Evolutionary conservation across 2,797 vertebrate species (phyloP), one percentile per base, ranked within the genome.

Genomic region (Diglossa cyanea): DNA sequence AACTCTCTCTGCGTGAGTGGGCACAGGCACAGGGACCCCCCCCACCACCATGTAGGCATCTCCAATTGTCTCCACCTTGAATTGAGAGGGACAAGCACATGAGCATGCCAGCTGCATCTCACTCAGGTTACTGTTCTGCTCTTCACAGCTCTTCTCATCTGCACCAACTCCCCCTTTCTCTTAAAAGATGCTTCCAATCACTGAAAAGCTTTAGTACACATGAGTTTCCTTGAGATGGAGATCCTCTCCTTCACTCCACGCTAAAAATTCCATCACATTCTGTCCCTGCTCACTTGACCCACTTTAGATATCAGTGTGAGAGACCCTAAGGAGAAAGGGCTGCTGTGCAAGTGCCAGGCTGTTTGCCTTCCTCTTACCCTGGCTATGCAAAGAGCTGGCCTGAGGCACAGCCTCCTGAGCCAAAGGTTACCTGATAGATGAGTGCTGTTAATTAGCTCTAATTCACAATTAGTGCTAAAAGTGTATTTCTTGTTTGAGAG

Each of bases 31-130:
- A 13, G 98, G 98, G 11, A 98, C 98, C 7, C 98, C 98, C 35
- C 98, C 98, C 20, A 98, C 98, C 47, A 98, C 98, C 98, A 98
- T 98, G 37, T 98, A 98, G 84, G 98, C 97, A 90, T 98, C 98
- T 47, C 97, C 97, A 63, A 98, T 97, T 17, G 98, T 98, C 94
- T 98, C 98, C 91, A 98, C 98, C 98, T 98, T 89, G 20, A 93
- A 88, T 79, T n/a, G 88, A 86, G 62, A 97, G 79, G 55, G n/a
- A 94, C 51, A 94, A 40, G 31, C 16, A 44, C 3, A 2, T 80
- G 2, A 93, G 31, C 31, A 60, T 15, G 17, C 20, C 58, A 72
- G 30, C 7, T 6, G 7, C 16, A 30, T 7, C 60, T 74, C 47
- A 18, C 54, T 88, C 33, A 68, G 72, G 21, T 39, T 17, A 31